A percentile compares a stretch with the other conserved stretches of the same genome.
Conservation (phyloP, 2,888 invertebrate genomes). For the Polymixis lichenea region DNA sequence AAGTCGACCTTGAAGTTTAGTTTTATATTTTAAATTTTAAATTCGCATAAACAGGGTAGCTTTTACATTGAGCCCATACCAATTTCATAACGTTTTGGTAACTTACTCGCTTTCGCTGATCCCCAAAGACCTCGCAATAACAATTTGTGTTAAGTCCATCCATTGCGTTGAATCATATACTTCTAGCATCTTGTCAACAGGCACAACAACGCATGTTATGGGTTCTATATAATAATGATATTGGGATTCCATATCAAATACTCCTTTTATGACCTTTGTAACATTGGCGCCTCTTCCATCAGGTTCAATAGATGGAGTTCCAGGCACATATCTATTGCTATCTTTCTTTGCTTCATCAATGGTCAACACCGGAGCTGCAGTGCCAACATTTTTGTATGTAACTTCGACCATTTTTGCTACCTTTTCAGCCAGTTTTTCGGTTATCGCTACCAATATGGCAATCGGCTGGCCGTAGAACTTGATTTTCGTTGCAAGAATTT, state of each 20-base stretch:
- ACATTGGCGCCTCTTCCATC: slow-evolving; percentile 79
- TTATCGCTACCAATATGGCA: slow-evolving; percentile 92
- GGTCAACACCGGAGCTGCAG: slow-evolving; percentile 77
- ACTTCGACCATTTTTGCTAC: slow-evolving; percentile 91
- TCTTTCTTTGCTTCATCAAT: slow-evolving; percentile 85
- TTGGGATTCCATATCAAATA: slow-evolving; percentile 91
- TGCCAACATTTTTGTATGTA: slow-evolving; percentile 85
- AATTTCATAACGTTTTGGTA: background rate
- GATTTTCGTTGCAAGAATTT: slow-evolving; percentile 90
- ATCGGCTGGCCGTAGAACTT: slow-evolving; percentile 92
- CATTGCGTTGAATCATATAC: slow-evolving; percentile 92
- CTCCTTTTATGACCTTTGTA: slow-evolving; percentile 89
- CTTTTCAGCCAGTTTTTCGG: slow-evolving; percentile 88
- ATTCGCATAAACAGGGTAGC: background rate
- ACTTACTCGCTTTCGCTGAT: slow-evolving; percentile 91
- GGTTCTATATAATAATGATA: slow-evolving; percentile 95
- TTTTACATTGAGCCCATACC: no score
- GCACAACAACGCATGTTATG: slow-evolving; percentile 91
- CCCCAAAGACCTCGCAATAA: slow-evolving; percentile 89
- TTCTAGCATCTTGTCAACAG: slow-evolving; percentile 92
- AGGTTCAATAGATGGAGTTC: slow-evolving; percentile 74
- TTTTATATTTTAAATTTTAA: background rate
- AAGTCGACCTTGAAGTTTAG: background rate
- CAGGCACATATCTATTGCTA: slow-evolving; percentile 77
- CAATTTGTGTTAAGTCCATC: slow-evolving; percentile 91